Percentiles rank a stretch among this genome's conserved stretches.
Conservation (phyloP, 2,797 vertebrate genomes). For the Anniella stebbinsi region DNA sequence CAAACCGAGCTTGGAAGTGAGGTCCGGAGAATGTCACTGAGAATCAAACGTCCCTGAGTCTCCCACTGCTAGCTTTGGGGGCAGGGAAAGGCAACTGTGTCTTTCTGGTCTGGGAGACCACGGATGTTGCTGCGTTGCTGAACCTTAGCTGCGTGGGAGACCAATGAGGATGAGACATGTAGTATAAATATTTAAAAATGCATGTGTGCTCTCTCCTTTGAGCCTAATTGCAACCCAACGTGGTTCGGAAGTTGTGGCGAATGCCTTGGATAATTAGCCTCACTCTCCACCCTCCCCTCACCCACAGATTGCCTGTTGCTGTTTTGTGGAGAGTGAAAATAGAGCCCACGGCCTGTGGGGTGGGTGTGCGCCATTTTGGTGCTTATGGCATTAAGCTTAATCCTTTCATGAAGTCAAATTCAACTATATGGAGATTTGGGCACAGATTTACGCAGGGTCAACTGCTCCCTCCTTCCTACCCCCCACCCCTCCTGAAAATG, state of each 20-base stretch:
- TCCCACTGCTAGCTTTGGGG: too few species aligned
- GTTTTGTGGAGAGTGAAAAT: neutral
- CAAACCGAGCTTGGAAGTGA: too few species aligned
- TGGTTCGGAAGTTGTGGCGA: neutral
- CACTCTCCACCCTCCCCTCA: neutral
- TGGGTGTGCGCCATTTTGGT: neutral
- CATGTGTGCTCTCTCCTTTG: neutral
- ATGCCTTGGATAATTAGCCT: neutral
- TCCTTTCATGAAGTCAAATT: neutral
- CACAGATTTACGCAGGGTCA: too few species aligned
- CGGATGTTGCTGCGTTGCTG: neutral
- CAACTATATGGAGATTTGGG: neutral
- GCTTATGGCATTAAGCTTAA: neutral
- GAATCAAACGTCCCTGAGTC: too few species aligned
- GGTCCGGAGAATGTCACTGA: too few species aligned
- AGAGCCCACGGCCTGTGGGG: neutral
- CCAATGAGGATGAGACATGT: neutral
- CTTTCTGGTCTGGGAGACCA: neutral
- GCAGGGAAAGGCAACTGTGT: too few species aligned
- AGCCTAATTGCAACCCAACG: neutral
- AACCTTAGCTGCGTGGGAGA: neutral
- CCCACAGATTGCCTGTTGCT: neutral
- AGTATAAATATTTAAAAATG: neutral
- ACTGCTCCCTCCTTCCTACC: too few species aligned
- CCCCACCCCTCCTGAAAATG: too few species aligned